phyloP scores from a whole-genome alignment of 2,797 vertebrate genomes.

The Enteromius treurensis region DNA sequence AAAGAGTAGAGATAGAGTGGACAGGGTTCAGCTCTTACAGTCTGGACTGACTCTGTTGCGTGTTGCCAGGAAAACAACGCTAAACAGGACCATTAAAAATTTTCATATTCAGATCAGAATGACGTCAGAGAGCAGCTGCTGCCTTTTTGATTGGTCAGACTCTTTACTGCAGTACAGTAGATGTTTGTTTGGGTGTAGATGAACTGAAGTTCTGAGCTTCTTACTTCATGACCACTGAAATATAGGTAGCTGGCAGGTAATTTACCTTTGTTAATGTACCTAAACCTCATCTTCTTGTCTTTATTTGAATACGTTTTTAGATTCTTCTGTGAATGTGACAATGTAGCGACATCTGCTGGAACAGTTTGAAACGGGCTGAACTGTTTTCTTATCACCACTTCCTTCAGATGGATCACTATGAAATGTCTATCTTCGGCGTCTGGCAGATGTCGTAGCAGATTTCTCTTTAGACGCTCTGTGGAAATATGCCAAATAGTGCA shows the following conservation, averaged over 20 bases:
- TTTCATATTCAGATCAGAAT: slow-evolving; percentile 6
- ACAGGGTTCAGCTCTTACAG: slow-evolving; percentile 23
- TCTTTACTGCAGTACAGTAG: not conserved
- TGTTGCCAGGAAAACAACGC: slow-evolving; percentile 8
- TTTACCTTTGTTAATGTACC: slow-evolving; percentile 22
- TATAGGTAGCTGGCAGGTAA: not conserved
- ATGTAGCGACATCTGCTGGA: slow-evolving; percentile 46
- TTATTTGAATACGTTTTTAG: not conserved
- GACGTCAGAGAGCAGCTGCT: not conserved
- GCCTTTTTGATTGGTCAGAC: slow-evolving; percentile 14
- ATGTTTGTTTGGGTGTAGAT: not conserved
- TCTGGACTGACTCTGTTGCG: slow-evolving; percentile 11
- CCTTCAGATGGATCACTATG: not conserved
- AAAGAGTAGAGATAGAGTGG: slow-evolving; percentile 13
- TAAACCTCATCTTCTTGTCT: slow-evolving; percentile 3
- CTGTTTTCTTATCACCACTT: not conserved
- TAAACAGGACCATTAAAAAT: slow-evolving; percentile 24
- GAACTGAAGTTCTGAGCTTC: not conserved
- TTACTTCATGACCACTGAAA: slow-evolving; percentile 38
- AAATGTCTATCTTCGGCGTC: slow-evolving; percentile 9
- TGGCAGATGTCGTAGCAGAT: slow-evolving; percentile 11
- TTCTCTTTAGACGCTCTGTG: not conserved
- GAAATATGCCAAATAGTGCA: slow-evolving; percentile 39
- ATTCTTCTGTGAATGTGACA: slow-evolving; percentile 32
- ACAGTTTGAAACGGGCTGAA: not conserved